Percentiles rank a stretch among this genome's conserved stretches.
Conservation (phyloP, 2,113 vertebrate genomes). For the Lophura nycthemera region DNA sequence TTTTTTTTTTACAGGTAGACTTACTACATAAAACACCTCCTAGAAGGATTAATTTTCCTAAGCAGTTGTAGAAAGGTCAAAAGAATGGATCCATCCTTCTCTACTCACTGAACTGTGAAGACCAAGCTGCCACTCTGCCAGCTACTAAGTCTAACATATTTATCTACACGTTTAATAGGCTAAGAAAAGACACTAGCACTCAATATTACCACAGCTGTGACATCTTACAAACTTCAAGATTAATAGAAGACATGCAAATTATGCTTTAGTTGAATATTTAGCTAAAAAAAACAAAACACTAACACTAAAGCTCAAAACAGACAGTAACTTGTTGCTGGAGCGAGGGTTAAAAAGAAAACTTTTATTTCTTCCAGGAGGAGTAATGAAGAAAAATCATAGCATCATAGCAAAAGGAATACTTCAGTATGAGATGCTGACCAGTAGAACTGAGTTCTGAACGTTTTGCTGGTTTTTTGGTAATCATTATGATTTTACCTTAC, state of each 20-base stretch:
- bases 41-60: neutral
- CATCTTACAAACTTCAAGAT: neutral
- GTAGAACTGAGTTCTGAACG: neutral
- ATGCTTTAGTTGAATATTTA: neutral
- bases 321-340: neutral
- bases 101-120: neutral
- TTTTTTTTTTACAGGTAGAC: neutral
- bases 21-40: neutral
- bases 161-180: neutral
- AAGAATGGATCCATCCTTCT: neutral
- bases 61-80: neutral
- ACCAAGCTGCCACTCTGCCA: neutral
- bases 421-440: neutral
- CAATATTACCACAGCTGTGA: neutral
- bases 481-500: conserved; percentile 34
- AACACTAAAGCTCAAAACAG: conserved; percentile 1
- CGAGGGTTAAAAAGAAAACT: neutral
- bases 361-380: neutral
- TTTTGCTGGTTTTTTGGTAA: neutral
- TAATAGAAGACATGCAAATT: neutral
- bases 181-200: neutral
- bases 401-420: neutral
- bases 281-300: neutral
- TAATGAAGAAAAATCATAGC: neutral
- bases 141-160: neutral